Conservation (phyloP, 1,140 invertebrate species). For the Aphis craccivora region DNA sequence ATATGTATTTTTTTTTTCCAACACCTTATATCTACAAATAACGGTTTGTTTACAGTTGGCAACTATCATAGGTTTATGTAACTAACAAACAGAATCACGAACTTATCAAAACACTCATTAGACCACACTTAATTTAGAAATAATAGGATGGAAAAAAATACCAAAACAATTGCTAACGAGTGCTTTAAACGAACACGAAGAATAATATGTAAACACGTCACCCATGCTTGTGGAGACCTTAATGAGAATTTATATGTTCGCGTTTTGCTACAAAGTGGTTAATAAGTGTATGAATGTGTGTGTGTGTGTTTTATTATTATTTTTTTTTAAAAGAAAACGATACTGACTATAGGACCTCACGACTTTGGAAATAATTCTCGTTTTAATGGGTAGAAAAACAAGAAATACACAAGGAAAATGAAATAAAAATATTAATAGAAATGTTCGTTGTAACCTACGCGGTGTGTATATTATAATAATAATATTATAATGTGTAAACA, state of each 20-base stretch:
- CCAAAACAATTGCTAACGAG: slow-evolving; percentile 8
- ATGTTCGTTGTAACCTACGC: neutral
- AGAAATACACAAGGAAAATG: neutral
- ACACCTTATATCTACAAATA: neutral
- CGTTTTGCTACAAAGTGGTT: neutral
- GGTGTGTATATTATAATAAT: neutral
- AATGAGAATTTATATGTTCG: slow-evolving; percentile 42
- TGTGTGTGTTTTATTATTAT: neutral
- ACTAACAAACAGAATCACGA: neutral
- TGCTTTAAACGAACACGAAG: neutral
- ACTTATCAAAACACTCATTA: neutral
- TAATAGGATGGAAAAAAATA: neutral
- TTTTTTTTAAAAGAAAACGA: neutral
- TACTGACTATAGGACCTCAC: neutral
- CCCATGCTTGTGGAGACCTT: neutral
- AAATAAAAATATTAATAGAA: slow-evolving; percentile 10
- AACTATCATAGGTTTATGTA: neutral
- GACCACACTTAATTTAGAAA: slow-evolving; percentile 14
- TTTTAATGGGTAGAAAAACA: neutral
- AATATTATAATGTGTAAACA: slow-evolving; percentile 39
- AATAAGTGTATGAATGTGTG: neutral
- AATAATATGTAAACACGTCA: slow-evolving; percentile 25
- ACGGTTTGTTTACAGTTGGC: neutral
- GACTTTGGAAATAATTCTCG: neutral
- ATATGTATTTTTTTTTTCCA: neutral